Evolutionary conservation across 1,140 invertebrate species (phyloP).

Genomic region (Eumeta japonica): DNA sequence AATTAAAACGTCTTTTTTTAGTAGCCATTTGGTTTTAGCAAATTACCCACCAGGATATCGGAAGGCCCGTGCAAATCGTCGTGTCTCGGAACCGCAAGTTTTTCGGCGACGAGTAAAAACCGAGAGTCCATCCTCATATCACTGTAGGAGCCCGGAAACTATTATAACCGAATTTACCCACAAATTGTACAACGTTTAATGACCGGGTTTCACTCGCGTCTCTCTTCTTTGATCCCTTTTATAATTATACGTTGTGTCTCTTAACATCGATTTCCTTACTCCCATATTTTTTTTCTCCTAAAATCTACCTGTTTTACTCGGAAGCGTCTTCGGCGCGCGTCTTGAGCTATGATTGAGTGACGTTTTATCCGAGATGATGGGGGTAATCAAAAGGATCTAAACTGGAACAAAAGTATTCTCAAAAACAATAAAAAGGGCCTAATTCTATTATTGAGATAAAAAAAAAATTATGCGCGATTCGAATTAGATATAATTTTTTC

Average conservation of each 20-base stretch:
- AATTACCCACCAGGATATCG: too few species aligned
- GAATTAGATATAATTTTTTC: too few species aligned
- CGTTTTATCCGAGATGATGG: too few species aligned
- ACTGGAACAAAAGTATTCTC: too few species aligned
- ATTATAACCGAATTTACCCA: conserved; percentile 52
- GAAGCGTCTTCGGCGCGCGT: conserved; percentile 28
- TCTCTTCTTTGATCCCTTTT: conserved; percentile 37
- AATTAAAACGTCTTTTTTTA: too few species aligned
- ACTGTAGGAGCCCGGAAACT: conserved; percentile 24
- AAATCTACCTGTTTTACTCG: conserved; percentile 40
- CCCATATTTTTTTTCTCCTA: conserved; percentile 28
- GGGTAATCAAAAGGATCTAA: too few species aligned
- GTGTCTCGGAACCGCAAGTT: not conserved
- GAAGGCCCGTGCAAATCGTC: conserved; percentile 30
- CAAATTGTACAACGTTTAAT: conserved; percentile 38
- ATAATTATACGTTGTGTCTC: conserved; percentile 47
- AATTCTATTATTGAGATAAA: too few species aligned
- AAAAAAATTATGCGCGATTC: too few species aligned
- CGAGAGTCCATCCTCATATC: conserved; percentile 27
- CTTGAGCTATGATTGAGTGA: conserved; percentile 34
- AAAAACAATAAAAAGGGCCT: too few species aligned
- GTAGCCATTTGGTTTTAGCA: too few species aligned
- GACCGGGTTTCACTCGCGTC: conserved; percentile 26
- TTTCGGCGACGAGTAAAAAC: not conserved
- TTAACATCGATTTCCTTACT: conserved; percentile 24